Conservation (phyloP, 2,888 invertebrate species). For the Pandemis corylana region DNA sequence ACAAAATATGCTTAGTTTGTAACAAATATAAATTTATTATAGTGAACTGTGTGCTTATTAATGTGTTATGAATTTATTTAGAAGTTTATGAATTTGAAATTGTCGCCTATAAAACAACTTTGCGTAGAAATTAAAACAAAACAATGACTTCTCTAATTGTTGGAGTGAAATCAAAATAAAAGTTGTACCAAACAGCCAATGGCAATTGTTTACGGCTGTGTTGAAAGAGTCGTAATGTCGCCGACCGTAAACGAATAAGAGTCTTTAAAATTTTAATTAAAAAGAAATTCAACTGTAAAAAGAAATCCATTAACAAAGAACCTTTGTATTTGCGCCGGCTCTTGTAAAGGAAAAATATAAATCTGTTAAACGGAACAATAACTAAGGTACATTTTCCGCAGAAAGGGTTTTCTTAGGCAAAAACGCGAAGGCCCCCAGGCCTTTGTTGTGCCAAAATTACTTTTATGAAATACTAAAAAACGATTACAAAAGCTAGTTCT, state of each 20-base stretch:
- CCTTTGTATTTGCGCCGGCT: slow-evolving; percentile 54
- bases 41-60: background rate
- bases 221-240: slow-evolving; percentile 23
- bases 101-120: background rate
- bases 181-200: background rate
- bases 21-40: background rate
- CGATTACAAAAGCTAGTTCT: slow-evolving; percentile 30
- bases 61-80: background rate
- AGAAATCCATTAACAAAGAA: slow-evolving; percentile 52
- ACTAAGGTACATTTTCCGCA: slow-evolving; percentile 47
- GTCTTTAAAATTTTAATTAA: slow-evolving; percentile 56
- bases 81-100: no score
- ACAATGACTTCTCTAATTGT: slow-evolving; percentile 1
- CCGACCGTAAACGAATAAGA: slow-evolving; percentile 46
- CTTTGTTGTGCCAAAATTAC: slow-evolving; percentile 42
- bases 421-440: slow-evolving; percentile 19
- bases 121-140: background rate
- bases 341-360: slow-evolving; percentile 50
- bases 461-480: slow-evolving; percentile 45
- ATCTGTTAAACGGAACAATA: slow-evolving; percentile 51
- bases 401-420: slow-evolving; percentile 50
- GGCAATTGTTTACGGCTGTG: slow-evolving; percentile 11
- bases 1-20: no score
- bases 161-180: slow-evolving; percentile 9
- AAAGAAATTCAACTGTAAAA: slow-evolving; percentile 49